Evolutionary conservation across 2,888 invertebrate species (phyloP).

Genomic region (Ennomos quercinarius): DNA sequence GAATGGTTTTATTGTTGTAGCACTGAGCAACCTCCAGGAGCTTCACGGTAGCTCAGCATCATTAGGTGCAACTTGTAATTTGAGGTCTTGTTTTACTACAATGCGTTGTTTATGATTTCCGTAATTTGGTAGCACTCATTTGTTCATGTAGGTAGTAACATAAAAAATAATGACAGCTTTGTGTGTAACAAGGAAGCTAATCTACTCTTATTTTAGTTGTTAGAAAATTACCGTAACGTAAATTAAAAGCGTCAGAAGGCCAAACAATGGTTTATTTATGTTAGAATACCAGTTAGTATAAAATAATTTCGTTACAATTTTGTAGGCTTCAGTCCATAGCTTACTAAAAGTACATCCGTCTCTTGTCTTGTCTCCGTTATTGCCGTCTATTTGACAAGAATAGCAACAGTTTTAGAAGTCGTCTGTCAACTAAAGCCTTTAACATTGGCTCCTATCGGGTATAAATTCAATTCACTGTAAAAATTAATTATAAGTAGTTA

Average conservation of each 20-base stretch:
- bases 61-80: constrained; percentile 13
- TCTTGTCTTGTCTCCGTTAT: no score
- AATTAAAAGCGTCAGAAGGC: constrained; percentile 1
- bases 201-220: constrained; percentile 8
- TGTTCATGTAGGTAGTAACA: constrained; percentile 17
- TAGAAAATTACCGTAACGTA: constrained; percentile 5
- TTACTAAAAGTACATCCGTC: no score
- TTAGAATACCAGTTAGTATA: neutral
- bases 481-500: no score
- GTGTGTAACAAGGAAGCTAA: constrained; percentile 18
- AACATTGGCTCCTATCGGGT: no score
- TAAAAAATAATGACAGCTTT: constrained; percentile 22
- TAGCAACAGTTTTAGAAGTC: no score
- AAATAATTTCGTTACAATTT: no score
- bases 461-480: no score
- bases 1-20: constrained; percentile 10
- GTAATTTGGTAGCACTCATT: constrained; percentile 25
- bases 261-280: neutral
- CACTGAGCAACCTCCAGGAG: constrained; percentile 28
- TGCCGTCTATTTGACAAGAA: no score
- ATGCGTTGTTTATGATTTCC: constrained; percentile 26
- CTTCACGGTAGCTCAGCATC: constrained; percentile 27
- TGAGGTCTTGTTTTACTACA: constrained; percentile 19
- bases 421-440: no score
- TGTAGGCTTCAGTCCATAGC: no score